Base-by-base conservation (phyloP, 2,797 vertebrate genomes). In the Sebastes kiyomatsui region DNA sequence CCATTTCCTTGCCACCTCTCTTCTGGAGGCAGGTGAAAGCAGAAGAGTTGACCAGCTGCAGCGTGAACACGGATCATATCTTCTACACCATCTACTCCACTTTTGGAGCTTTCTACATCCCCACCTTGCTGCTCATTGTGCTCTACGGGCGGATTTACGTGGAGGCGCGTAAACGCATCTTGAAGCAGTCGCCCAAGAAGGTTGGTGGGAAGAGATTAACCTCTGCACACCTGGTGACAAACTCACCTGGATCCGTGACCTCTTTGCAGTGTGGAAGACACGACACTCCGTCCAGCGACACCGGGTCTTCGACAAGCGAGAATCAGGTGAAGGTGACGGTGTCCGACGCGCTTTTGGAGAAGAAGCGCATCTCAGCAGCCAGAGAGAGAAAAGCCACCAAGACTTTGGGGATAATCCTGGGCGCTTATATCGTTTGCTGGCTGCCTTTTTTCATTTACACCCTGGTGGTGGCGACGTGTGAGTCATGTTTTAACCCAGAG, bases 21-120 rank as follows among this genome's bases (percentile, higher is more conserved):
- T 98, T 99, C 93, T 99, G 98, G 98, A 95, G 98, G 66, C 98
- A 98, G 77, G 97, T 97, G 68, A 98, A 99, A 88, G 96, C 96
- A 5, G 97, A 97, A 23, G 97, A 97, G 88, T 93, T 96, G 78
- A 97, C 97, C 4, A 91, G 92, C 90, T 99, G 98, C 88, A 87
- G 93, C 66, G 98, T 99, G 88, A 99, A 99, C 94, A 97, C 97
- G 27, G 98, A 99, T 80, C 98, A 99, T 85, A 95, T 99, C 82
- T 97, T 99, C 86, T 99, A 99, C 94, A 99, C 98, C 0, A 96
- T 99, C 85, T 99, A 99, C 94, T 99, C 98, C 86, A 99, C 98
- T 0, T 97, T 97, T 56, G 98, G 98, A 49, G 98, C 98, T 55
- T 99, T 99, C 93, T 99, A 99, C 92, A 96, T 99, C 82, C 98